Evolutionary conservation across 2,113 vertebrate genomes (phyloP).

Genomic region (Falcunculus frontatus): DNA sequence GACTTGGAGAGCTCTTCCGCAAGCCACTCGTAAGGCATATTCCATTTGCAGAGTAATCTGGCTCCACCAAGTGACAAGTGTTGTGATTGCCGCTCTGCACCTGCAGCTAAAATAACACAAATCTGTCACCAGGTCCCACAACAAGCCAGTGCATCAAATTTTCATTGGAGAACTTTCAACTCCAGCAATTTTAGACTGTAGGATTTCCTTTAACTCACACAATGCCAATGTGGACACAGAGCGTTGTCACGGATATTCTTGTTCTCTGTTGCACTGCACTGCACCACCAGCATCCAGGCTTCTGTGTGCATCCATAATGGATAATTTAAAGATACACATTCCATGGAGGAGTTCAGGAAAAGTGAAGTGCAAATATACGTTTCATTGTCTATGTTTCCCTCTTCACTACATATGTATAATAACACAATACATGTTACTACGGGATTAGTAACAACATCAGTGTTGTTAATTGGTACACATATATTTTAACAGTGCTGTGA

Average conservation of each 20-base stretch:
- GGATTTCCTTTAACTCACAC: background rate
- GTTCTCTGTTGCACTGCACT: background rate
- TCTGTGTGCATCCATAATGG: background rate
- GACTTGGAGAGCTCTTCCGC: background rate
- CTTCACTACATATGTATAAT: background rate
- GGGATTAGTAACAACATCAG: background rate
- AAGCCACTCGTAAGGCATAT: accelerated
- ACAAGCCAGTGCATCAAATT: background rate
- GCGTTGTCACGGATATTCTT: background rate
- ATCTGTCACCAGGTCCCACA: background rate
- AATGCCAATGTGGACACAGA: background rate
- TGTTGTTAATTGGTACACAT: background rate
- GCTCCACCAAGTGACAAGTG: slow-evolving; percentile 69
- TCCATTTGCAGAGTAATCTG: slow-evolving; percentile 49
- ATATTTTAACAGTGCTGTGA: background rate
- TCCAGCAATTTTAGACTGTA: background rate
- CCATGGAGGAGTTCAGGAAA: background rate
- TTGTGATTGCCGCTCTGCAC: background rate
- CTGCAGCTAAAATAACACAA: background rate
- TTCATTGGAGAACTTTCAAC: background rate
- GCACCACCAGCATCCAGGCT: background rate
- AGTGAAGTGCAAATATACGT: background rate
- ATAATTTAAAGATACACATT: background rate
- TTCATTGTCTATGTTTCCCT: background rate
- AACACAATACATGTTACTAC: background rate